Conservation (phyloP, 2,888 invertebrate species). For the Danaus chrysippus region DNA sequence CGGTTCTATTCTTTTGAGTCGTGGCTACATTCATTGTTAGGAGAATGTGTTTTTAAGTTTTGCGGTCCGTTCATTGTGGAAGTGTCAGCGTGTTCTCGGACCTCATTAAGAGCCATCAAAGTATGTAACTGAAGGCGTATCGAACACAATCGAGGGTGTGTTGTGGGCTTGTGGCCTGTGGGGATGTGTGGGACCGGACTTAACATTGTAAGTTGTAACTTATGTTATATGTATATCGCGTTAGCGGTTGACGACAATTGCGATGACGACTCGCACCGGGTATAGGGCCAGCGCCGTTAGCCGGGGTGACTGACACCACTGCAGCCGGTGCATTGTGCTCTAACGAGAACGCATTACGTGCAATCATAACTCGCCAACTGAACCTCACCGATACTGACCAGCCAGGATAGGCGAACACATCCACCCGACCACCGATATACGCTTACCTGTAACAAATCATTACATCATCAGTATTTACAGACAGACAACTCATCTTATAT, state of each 20-base stretch:
- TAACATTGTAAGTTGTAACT: slow-evolving; percentile 50
- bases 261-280: slow-evolving; percentile 62
- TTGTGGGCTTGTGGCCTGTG: slow-evolving; percentile 14
- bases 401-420: slow-evolving; percentile 27
- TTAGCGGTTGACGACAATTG: slow-evolving; percentile 58
- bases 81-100: slow-evolving; percentile 55
- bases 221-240: slow-evolving; percentile 59
- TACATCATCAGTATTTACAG: too few species aligned
- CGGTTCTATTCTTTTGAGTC: slow-evolving; percentile 17
- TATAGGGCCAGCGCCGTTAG: slow-evolving; percentile 77
- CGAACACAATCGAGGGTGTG: not conserved
- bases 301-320: slow-evolving; percentile 77
- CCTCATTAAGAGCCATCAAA: slow-evolving; percentile 41
- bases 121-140: not conserved
- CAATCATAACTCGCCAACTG: slow-evolving; percentile 61
- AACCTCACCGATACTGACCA: slow-evolving; percentile 48
- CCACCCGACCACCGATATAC: slow-evolving; percentile 21
- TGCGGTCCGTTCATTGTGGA: slow-evolving; percentile 46
- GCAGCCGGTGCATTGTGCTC: slow-evolving; percentile 77
- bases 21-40: slow-evolving; percentile 32
- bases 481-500: too few species aligned
- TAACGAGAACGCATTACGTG: slow-evolving; percentile 75
- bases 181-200: slow-evolving; percentile 41
- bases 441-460: slow-evolving; percentile 64
- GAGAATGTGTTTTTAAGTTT: slow-evolving; percentile 40